These are phyloP conservation scores for Progne subis DNA, from an alignment of 2,113 vertebrate species.

Conservation along the genomic window DNA sequence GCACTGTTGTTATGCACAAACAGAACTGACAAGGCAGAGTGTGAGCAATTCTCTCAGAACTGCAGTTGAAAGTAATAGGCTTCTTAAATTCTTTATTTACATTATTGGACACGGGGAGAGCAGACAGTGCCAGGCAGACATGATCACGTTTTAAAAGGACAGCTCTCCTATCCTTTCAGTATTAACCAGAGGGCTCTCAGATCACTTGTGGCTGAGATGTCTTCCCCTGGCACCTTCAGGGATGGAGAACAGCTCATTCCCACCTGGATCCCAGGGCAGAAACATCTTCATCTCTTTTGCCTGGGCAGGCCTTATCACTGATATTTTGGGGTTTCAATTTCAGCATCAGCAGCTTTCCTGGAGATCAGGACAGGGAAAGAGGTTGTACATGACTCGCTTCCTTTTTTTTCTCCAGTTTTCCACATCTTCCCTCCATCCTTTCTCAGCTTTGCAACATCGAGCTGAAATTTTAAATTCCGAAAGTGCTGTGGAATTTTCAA, in stretches of 20 bases:
- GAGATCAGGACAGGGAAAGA: background rate
- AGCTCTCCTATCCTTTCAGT: background rate
- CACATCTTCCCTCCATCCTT: background rate
- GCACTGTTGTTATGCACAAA: constrained; percentile 32
- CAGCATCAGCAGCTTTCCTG: background rate
- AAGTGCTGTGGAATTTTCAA: background rate
- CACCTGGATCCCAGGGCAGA: background rate
- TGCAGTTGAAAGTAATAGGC: constrained; percentile 51
- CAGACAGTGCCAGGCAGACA: background rate
- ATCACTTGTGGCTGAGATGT: background rate
- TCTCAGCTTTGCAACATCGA: background rate
- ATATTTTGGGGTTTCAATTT: background rate
- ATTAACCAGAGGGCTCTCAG: background rate
- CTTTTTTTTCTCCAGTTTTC: background rate
- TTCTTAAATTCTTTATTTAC: constrained; percentile 65
- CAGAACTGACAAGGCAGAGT: background rate
- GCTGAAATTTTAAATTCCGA: background rate
- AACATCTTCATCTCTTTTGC: background rate
- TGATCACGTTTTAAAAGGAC: background rate
- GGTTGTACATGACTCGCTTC: fast-evolving
- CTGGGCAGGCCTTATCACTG: background rate
- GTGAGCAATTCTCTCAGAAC: constrained; percentile 49
- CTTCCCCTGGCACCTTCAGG: background rate
- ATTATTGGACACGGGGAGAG: constrained; percentile 43
- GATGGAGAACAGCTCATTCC: background rate